phyloP scores from a whole-genome alignment of 1,140 invertebrate species.

The Monomorium pharaonis region DNA sequence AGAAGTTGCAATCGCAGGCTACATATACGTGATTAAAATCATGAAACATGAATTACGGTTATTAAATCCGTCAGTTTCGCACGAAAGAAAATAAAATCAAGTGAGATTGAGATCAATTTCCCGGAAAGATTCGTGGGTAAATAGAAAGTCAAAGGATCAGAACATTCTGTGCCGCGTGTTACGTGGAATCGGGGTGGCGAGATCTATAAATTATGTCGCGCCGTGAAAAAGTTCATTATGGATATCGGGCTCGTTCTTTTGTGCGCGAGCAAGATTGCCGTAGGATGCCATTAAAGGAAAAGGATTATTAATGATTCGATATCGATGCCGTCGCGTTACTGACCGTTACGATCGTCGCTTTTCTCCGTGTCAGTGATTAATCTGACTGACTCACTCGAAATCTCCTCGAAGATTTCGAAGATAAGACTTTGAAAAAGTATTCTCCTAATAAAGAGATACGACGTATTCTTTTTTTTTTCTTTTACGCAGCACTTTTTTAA shows the following conservation, averaged over 20 bases:
- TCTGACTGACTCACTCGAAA: constrained; percentile 48
- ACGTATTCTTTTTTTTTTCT: not conserved
- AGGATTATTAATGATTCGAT: constrained; percentile 68
- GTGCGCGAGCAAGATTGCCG: constrained; percentile 15
- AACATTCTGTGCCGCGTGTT: not conserved
- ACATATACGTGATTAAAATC: constrained; percentile 10
- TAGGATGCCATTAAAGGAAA: not conserved
- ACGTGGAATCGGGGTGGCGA: not conserved
- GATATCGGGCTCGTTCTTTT: constrained; percentile 1
- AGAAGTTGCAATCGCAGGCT: not conserved
- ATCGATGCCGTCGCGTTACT: constrained; percentile 50
- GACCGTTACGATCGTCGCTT: constrained; percentile 55
- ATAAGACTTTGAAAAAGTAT: constrained; percentile 11
- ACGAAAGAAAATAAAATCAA: not conserved
- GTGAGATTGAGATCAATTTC: not conserved
- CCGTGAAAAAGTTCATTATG: constrained; percentile 43
- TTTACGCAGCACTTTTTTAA: no score
- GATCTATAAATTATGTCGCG: constrained; percentile 37
- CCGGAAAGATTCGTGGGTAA: not conserved
- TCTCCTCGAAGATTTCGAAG: constrained; percentile 35
- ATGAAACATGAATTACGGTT: not conserved
- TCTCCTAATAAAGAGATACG: not conserved
- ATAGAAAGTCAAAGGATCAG: not conserved
- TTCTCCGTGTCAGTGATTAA: constrained; percentile 66
- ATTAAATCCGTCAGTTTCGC: constrained; percentile 3